Percentiles rank a stretch among this genome's conserved stretches.
Evolutionary conservation across 37 sponge, comb jelly and placozoan species (phyloP).

Genomic region (Ianthella basta): DNA sequence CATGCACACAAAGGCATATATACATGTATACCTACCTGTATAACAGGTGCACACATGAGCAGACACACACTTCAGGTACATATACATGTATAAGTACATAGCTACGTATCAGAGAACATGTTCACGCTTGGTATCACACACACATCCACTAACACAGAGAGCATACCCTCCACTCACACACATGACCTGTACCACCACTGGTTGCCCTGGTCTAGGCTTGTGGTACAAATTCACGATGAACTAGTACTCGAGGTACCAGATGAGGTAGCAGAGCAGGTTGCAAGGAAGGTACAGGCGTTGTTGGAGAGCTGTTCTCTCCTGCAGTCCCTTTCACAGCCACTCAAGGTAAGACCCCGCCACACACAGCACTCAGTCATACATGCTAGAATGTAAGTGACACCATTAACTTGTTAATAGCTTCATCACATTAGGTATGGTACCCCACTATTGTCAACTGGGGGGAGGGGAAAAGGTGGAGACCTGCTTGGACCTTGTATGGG

Average conservation of each 20-base stretch:
- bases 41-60: conserved; percentile 14
- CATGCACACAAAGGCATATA: conserved; percentile 39
- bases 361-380: no score
- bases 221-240: conserved; percentile 91
- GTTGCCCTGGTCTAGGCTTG: conserved; percentile 38
- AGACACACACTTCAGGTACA: conserved; percentile 23
- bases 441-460: no score
- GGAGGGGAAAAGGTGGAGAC: no score
- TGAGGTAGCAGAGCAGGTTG: neutral
- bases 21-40: conserved; percentile 26
- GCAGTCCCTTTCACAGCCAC: neutral
- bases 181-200: neutral
- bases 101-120: neutral
- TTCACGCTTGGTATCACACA: no score
- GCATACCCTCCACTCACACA: neutral
- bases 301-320: conserved; percentile 15
- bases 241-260: conserved; percentile 59
- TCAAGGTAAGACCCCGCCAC: neutral
- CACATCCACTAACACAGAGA: conserved; percentile 34
- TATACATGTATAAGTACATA: neutral
- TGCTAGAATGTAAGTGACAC: no score
- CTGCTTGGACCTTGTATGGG: no score
- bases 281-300: neutral
- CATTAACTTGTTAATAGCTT: no score
- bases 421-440: no score